These are phyloP conservation scores for Austrofundulus limnaeus DNA, from an alignment of 2,113 vertebrate genomes.

Conservation along the genomic window DNA sequence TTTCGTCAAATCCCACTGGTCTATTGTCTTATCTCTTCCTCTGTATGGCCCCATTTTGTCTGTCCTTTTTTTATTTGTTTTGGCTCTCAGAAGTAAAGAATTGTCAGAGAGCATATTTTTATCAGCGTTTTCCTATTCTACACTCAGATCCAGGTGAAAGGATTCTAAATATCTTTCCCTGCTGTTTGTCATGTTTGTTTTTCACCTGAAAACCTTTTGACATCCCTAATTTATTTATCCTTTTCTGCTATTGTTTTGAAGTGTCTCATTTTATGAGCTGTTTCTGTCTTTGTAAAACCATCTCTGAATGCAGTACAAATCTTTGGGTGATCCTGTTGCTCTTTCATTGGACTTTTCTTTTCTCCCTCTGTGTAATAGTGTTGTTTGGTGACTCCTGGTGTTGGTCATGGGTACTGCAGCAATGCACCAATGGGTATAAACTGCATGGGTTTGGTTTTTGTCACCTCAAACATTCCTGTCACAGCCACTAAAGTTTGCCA, in stretches of 20 bases:
- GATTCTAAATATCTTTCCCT: constrained; percentile 52
- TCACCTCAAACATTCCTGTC: constrained; percentile 58
- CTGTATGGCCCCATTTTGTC: constrained; percentile 49
- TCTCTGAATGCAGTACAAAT: constrained; percentile 22
- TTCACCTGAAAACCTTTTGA: constrained; percentile 29
- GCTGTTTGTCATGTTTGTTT: constrained; percentile 3
- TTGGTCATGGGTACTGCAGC: constrained; percentile 81
- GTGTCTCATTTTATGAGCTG: background rate
- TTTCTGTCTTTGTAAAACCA: constrained; percentile 3
- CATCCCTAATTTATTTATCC: background rate
- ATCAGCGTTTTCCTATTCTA: constrained; percentile 82
- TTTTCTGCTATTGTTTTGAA: constrained; percentile 4
- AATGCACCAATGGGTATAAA: constrained; percentile 81
- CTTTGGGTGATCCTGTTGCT: constrained; percentile 44
- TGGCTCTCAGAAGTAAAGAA: constrained; percentile 87
- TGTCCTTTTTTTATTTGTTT: constrained; percentile 31
- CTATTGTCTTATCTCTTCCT: constrained; percentile 43
- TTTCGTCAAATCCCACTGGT: constrained; percentile 22
- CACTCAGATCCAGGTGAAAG: constrained; percentile 88
- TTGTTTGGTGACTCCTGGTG: constrained; percentile 81
- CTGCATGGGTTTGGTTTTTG: constrained; percentile 82
- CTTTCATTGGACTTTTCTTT: constrained; percentile 72
- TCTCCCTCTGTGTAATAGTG: constrained; percentile 81
- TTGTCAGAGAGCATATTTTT: constrained; percentile 96
- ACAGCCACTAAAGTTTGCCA: constrained; percentile 47